Conservation (phyloP, 2,888 invertebrate species). For the Allygus modestus region DNA sequence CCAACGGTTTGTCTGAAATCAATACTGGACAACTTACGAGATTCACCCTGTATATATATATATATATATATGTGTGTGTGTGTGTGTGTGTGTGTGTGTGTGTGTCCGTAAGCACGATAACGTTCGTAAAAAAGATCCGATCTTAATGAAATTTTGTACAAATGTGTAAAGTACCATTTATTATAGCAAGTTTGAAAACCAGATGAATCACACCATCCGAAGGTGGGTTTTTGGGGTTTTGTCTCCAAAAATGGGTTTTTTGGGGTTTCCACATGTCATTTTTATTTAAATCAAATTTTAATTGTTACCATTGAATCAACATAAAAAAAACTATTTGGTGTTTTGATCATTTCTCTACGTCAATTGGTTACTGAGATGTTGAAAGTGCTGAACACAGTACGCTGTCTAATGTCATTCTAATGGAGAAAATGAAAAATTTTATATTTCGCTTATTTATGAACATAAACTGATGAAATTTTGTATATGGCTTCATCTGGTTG, state of each 20-base stretch:
- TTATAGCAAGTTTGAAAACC: background rate
- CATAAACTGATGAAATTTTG: too few relatives aligned
- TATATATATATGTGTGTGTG: background rate
- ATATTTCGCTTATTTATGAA: too few relatives aligned
- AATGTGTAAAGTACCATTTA: background rate
- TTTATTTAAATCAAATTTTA: background rate
- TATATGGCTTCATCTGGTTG: too few relatives aligned
- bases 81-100: constrained; percentile 9
- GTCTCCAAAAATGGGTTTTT: background rate
- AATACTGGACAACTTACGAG: too few relatives aligned
- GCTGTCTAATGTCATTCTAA: too few relatives aligned
- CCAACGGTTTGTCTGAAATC: too few relatives aligned
- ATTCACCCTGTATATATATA: background rate
- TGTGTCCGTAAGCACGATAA: background rate
- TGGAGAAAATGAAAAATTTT: too few relatives aligned
- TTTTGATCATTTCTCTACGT: too few relatives aligned
- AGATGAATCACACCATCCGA: background rate
- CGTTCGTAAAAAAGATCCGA: background rate
- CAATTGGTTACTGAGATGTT: too few relatives aligned
- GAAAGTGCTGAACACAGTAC: too few relatives aligned
- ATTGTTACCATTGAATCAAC: background rate
- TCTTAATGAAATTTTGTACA: background rate
- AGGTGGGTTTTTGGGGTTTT: background rate
- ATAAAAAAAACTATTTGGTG: background rate
- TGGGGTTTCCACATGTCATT: background rate